Conservation (phyloP, 2,888 invertebrate species). For the Lycaena phlaeas region DNA sequence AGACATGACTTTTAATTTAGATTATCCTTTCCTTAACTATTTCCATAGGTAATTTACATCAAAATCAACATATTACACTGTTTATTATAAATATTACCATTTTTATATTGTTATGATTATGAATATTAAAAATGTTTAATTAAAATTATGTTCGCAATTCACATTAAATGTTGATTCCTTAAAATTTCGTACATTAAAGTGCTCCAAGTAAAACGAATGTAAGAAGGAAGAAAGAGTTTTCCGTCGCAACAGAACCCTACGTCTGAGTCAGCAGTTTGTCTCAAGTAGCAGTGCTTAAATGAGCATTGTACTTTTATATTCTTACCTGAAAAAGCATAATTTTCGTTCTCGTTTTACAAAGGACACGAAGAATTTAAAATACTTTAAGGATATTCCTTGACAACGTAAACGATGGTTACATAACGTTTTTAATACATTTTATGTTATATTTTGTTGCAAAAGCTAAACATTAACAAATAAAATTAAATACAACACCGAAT, state of each 20-base stretch:
- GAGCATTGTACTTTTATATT: constrained; percentile 33
- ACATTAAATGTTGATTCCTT: neutral
- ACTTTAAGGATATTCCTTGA: neutral
- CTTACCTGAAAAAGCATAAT: constrained; percentile 24
- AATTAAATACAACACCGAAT: too few relatives aligned
- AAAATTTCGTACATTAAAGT: neutral
- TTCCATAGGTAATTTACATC: too few relatives aligned
- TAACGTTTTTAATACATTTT: too few relatives aligned
- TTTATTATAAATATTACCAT: too few relatives aligned
- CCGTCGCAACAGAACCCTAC: constrained; percentile 25
- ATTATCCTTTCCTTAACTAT: too few relatives aligned
- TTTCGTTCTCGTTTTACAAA: constrained; percentile 1
- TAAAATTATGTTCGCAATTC: neutral
- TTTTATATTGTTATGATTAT: neutral
- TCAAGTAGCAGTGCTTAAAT: constrained; percentile 45
- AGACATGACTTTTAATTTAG: too few relatives aligned
- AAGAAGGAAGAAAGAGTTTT: constrained; percentile 37
- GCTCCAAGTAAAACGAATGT: constrained; percentile 29
- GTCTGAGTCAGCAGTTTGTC: constrained; percentile 42
- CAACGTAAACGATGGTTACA: too few relatives aligned
- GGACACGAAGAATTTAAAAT: neutral
- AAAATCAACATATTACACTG: too few relatives aligned
- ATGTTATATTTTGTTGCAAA: too few relatives aligned
- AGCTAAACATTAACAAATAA: too few relatives aligned
- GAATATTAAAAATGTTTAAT: neutral